Base-by-base conservation (phyloP, 2,888 invertebrate genomes). In the Timema cristinae region DNA sequence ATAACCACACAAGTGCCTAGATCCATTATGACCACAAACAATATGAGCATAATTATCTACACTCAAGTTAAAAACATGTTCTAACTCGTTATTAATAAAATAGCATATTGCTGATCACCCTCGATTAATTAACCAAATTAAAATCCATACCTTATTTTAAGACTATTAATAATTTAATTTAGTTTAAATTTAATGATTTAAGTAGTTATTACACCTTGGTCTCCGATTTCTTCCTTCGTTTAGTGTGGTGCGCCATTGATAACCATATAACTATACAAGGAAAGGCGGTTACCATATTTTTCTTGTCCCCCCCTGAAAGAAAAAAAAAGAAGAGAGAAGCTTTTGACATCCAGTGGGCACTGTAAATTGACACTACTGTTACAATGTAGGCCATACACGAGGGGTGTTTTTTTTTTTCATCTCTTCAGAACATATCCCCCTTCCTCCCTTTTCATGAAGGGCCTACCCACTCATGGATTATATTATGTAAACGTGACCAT, bases 321-420 rank as follows among this genome's bases (percentile, higher is more conserved):
- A 32, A 32, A 32, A 32, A 32, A 32, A 32, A 32, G 32, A 32
- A 32, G 32, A 32, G 1, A 32, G 32, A 32, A 32, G 32, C 32
- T 32, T 32, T 32, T 32, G 32, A 32, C 32, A 32, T 48, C 63
- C 48, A 11, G 54, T 11, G n/a, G 54, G 11, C 54, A 9, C 63
- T 63, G 63, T 63, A 63, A 63, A 63, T 63, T 63, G 63, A 63
- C 63, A 63, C 63, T 63, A 63, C 63, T 63, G 63, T 63, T 63
- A 48, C 63, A 63, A 63, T 63, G 63, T 63, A 48, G 63, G 63
- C 47, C 63, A 63, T 48, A 63, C 63, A 63, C 63, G 47, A 63
- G 63, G 63, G 63, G 63, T 63, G 63, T 63, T 11, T n/a, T 63
- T 63, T 63, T 13, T 63, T 63, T 63, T 5, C 48, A 13, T 15